Base-by-base conservation (phyloP, 1,140 invertebrate genomes). In the Rhysida immarginata region DNA sequence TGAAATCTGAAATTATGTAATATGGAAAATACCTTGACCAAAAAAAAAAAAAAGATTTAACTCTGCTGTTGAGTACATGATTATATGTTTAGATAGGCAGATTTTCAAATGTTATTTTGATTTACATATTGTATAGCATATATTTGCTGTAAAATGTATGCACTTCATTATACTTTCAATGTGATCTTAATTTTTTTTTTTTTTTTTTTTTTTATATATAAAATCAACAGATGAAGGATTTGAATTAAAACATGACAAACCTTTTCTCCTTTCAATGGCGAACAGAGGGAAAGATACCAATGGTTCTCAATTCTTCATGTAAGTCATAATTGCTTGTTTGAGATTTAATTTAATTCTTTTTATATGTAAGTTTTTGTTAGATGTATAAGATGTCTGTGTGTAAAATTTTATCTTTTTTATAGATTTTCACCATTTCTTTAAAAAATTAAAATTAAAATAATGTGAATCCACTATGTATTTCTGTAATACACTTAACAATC, bases 191-290 rank as follows among this genome's bases (percentile, higher is more conserved):
- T n/a, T n/a, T n/a, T n/a, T n/a, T n/a, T n/a, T n/a, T n/a, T n/a
- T n/a, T n/a, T n/a, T n/a, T n/a, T n/a, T n/a, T n/a, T n/a, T n/a
- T n/a, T n/a, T n/a, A n/a, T n/a, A n/a, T n/a, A n/a, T n/a, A n/a
- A n/a, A n/a, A n/a, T n/a, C n/a, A n/a, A n/a, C n/a, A n/a, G 93
- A 96, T 81, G 94, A 97, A 74, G 85, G 85, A 64, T 93, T 97
- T 68, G 81, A 81, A 0, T 63, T 90, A 21, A 86, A 90, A 69
- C 93, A 96, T 76, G 88, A 94, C 62, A 66, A 68, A 57, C 69
- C 73, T 16, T 87, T 83, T 62, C 68, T 93, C 50, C 72, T 98
- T 26, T 95, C 91, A 1, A 98, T 98, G 95, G 94, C 95, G 2
- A 98, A 97, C 72, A 79, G 90, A 64, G 92, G 89, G 49, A 88